Evolutionary conservation across 1,140 invertebrate genomes (phyloP).

Genomic region (Zaprionus lachaisei): DNA sequence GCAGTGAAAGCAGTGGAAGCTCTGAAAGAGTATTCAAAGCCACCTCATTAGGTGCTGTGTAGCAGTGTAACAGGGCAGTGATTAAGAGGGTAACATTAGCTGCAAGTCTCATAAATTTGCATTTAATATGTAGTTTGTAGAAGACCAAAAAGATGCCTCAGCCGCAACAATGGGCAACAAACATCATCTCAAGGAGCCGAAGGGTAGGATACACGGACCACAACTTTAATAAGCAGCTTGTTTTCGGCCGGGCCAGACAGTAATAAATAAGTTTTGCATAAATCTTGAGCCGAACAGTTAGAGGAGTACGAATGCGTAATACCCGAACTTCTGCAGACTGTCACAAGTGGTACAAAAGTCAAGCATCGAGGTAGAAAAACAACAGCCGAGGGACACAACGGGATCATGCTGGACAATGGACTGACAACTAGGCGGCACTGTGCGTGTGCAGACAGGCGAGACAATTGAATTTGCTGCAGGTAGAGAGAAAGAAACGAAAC

Average conservation of each 20-base stretch:
- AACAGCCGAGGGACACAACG: conserved; percentile 10
- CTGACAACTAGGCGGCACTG: conserved; percentile 2
- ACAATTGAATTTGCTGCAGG: conserved; percentile 44
- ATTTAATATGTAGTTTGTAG: conserved; percentile 37
- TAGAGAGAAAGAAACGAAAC: conserved; percentile 5
- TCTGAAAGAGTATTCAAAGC: background rate
- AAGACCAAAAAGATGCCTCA: background rate
- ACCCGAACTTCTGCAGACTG: conserved; percentile 28
- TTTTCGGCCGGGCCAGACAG: conserved; percentile 37
- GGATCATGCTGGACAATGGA: conserved; percentile 20
- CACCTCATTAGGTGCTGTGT: background rate
- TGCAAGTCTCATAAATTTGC: conserved; percentile 34
- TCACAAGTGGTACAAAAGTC: conserved; percentile 60
- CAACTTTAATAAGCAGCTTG: conserved; percentile 29
- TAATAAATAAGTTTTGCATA: conserved; percentile 72
- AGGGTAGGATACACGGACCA: conserved; percentile 9
- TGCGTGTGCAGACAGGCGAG: conserved; percentile 53
- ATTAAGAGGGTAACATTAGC: conserved; percentile 24
- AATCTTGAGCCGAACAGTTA: conserved; percentile 42
- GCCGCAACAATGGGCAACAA: conserved; percentile 1
- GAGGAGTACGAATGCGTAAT: conserved; percentile 2
- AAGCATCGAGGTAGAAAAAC: conserved; percentile 49
- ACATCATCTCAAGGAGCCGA: background rate
- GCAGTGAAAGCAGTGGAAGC: background rate
- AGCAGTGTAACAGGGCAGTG: conserved; percentile 3